Base-by-base conservation (phyloP, 2,797 vertebrate species). In the Notolepis coatsorum region DNA sequence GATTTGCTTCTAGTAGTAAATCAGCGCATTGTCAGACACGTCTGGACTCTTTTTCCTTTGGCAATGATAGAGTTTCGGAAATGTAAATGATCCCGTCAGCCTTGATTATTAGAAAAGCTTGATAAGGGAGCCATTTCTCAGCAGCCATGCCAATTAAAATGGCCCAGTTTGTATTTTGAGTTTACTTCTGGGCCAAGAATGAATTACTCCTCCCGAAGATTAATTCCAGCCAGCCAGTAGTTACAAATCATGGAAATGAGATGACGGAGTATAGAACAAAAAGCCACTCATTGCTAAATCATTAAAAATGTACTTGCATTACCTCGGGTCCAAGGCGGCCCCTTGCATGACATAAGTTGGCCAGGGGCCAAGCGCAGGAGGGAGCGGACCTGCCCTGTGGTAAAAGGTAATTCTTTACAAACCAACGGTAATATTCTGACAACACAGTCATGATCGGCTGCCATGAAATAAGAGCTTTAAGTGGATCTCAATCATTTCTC, bases 221-320 rank as follows among this genome's bases (percentile, higher is more conserved):
- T 84, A 66, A 78, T 85, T 87, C 65, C 61, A 72, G 80, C 70
- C 72, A 85, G 77, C 76, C 81, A 82, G 84, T 65, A 80, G 86
- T 87, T 86, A 90, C 88, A 91, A 90, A 91, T 91, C 89, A 91
- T 78, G 77, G 84, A 90, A 90, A 90, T 89, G 85, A 84, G 72
- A 87, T 87, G 88, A 89, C 79, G 81, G 86, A 89, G 82, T 88
- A 84, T 65, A 84, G 84, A 85, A 81, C 50, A 82, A 76, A 87
- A 79, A 84, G 74, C 69, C 84, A 72, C 80, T 86, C 74, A 57
- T 70, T 84, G 80, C 77, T 88, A 86, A 88, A 91, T 86, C 84
- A 87, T 89, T 83, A 79, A 87, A 83, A 89, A 82, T 74, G 73
- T 70, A 75, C 77, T 73, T 87, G 80, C 79, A 88, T 79, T 86